phyloP scores from a whole-genome alignment of 2,888 invertebrate species.

The Steromphala cineraria region DNA sequence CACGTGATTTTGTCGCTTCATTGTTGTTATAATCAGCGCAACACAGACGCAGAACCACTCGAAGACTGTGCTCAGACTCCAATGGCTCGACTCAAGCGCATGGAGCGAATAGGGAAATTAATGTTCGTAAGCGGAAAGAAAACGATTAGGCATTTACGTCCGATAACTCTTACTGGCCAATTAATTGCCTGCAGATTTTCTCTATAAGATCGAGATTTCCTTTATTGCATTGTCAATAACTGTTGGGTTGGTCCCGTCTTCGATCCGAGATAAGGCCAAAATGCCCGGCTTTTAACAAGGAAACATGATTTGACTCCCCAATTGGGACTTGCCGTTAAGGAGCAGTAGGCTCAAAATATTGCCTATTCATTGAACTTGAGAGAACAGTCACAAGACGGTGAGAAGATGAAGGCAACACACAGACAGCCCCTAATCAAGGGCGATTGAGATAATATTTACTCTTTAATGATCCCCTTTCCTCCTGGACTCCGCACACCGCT shows the following conservation, averaged over 20 bases:
- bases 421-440: conserved; percentile 40
- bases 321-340: conserved; percentile 7
- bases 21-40: neutral
- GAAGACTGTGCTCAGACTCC: neutral
- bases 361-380: conserved; percentile 14
- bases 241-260: conserved; percentile 15
- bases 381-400: conserved; percentile 8
- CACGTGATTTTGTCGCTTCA: neutral
- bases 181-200: conserved; percentile 19
- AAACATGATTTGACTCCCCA: conserved; percentile 7
- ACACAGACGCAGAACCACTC: neutral
- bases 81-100: conserved; percentile 6
- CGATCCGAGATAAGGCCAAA: conserved; percentile 18
- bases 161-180: conserved; percentile 18
- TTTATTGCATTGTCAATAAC: conserved; percentile 21
- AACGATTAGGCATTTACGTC: conserved; percentile 20
- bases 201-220: conserved; percentile 14
- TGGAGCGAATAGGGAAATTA: conserved; percentile 12
- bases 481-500: neutral
- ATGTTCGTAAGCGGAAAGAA: conserved; percentile 21
- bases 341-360: conserved; percentile 10
- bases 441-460: conserved; percentile 46
- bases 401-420: conserved; percentile 20
- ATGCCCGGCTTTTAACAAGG: conserved; percentile 9
- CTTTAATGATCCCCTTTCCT: conserved; percentile 40